Evolutionary conservation across 2,113 vertebrate species (phyloP).

Genomic region (Malurus alboscapulatus): DNA sequence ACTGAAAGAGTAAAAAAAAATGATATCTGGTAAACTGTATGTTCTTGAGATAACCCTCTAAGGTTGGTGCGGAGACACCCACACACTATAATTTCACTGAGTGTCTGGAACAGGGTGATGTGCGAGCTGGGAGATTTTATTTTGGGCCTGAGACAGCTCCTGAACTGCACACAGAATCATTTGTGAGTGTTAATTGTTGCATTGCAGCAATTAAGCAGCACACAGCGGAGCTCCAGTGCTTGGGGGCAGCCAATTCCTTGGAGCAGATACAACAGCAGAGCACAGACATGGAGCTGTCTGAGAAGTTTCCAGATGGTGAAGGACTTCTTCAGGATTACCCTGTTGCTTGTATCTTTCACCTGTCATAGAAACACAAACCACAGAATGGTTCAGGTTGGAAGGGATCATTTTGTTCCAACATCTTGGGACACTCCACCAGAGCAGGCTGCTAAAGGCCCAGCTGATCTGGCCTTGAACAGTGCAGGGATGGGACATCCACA

Average conservation of each 20-base stretch:
- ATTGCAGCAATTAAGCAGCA: background rate
- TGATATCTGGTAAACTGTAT: fast-evolving
- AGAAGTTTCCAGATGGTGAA: background rate
- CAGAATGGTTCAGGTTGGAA: background rate
- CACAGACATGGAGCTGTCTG: background rate
- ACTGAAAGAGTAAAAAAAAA: background rate
- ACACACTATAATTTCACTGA: background rate
- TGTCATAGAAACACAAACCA: background rate
- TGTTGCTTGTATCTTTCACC: background rate
- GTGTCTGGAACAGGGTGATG: background rate
- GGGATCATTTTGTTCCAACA: background rate
- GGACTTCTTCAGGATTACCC: background rate
- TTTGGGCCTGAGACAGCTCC: background rate
- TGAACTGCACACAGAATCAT: background rate
- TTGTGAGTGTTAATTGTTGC: background rate
- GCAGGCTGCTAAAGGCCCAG: background rate
- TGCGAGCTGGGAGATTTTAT: background rate
- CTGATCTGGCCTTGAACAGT: background rate
- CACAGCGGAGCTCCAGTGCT: background rate
- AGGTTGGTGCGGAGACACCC: background rate
- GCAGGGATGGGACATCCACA: background rate
- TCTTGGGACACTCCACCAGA: background rate
- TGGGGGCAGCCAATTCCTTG: background rate
- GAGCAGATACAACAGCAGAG: fast-evolving
- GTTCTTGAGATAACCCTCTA: background rate